Conservation (phyloP, 64 coral and sea anemone species). For the Stichodactyla helianthus region DNA sequence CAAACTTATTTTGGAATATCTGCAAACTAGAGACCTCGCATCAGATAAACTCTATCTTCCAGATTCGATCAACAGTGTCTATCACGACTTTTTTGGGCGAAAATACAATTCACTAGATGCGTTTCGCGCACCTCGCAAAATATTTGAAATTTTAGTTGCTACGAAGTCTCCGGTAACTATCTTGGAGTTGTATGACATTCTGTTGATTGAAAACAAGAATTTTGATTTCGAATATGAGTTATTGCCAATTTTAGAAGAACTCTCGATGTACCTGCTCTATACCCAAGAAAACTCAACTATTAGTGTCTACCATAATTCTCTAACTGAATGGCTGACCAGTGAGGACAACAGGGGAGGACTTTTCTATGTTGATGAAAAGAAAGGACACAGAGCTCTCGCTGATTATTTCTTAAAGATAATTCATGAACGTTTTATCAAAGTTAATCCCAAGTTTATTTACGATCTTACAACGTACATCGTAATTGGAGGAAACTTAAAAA, state of each 20-base stretch:
- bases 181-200: constrained; percentile 33
- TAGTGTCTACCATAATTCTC: constrained; percentile 52
- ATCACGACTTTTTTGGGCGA: constrained; percentile 63
- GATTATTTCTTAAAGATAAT: constrained; percentile 43
- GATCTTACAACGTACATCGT: constrained; percentile 41
- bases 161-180: constrained; percentile 35
- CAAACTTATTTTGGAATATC: constrained; percentile 60
- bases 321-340: constrained; percentile 73
- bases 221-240: constrained; percentile 59
- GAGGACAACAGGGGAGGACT: constrained; percentile 20
- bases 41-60: constrained; percentile 21
- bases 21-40: constrained; percentile 1
- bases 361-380: constrained; percentile 54
- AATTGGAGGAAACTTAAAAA: constrained; percentile 8
- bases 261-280: constrained; percentile 56
- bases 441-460: constrained; percentile 1
- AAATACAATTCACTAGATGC: constrained; percentile 19
- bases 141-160: constrained; percentile 63
- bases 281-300: constrained; percentile 7
- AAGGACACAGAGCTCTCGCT: constrained; percentile 40
- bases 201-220: constrained; percentile 22
- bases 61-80: constrained; percentile 49
- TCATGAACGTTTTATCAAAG: neutral
- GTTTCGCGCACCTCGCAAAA: constrained; percentile 32
- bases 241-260: constrained; percentile 26